Conservation (phyloP, 2,888 invertebrate species). For the Kryphioiulus occultus region DNA sequence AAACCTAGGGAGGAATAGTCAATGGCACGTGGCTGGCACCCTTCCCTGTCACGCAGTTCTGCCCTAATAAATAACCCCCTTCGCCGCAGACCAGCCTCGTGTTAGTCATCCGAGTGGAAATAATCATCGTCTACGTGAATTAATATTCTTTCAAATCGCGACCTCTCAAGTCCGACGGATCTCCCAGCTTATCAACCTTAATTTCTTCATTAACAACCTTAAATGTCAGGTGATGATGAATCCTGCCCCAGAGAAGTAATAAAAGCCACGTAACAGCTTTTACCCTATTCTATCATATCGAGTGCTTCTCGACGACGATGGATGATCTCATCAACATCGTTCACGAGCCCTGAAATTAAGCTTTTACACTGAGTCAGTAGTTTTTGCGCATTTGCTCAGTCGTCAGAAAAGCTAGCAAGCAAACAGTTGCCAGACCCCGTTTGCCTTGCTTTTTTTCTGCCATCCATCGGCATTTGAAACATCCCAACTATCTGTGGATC, state of each 20-base stretch:
- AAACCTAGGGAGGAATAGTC: background rate
- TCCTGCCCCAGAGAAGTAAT: background rate
- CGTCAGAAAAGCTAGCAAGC: background rate
- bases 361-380: background rate
- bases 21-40: constrained; percentile 22
- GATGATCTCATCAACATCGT: constrained; percentile 22
- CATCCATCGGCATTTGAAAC: background rate
- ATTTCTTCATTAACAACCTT: background rate
- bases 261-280: background rate
- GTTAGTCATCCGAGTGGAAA: constrained; percentile 33
- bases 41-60: background rate
- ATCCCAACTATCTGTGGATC: background rate
- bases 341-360: background rate
- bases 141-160: background rate
- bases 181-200: background rate
- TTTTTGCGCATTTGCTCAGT: background rate
- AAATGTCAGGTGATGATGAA: constrained; percentile 28
- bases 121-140: background rate
- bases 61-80: background rate
- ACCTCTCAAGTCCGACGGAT: background rate
- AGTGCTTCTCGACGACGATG: background rate
- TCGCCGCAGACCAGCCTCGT: background rate
- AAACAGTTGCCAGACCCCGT: background rate
- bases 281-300: background rate
- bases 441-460: background rate